Evolutionary conservation across 1,140 invertebrate genomes (phyloP).

Genomic region (Babylonia areolata): DNA sequence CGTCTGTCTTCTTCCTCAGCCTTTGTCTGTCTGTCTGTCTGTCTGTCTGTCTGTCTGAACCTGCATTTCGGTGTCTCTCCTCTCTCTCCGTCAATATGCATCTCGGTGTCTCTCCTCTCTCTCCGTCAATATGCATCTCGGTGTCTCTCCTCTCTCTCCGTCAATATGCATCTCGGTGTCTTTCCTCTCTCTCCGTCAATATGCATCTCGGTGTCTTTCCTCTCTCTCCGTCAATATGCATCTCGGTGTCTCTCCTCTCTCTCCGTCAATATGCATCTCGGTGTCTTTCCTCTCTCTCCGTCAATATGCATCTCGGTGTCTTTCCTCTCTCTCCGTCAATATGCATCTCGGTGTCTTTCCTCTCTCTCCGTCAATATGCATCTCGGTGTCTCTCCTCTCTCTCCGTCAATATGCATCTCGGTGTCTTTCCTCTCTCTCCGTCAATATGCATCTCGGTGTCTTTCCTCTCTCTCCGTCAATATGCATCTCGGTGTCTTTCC

Average conservation of each 20-base stretch:
- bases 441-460: too few species aligned
- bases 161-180: too few species aligned
- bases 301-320: too few species aligned
- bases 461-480: too few species aligned
- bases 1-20: neutral
- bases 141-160: too few species aligned
- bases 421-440: neutral
- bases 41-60: neutral
- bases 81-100: neutral
- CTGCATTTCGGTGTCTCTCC: neutral
- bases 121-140: neutral
- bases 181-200: too few species aligned
- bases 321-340: too few species aligned
- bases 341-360: too few species aligned
- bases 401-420: neutral
- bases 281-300: neutral
- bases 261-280: neutral
- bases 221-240: neutral
- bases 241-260: conserved; percentile 1
- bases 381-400: too few species aligned
- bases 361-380: too few species aligned
- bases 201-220: neutral
- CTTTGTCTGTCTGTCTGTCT: neutral
- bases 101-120: neutral
- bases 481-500: too few species aligned